Percentiles rank a stretch among this genome's conserved stretches.
phyloP scores from a whole-genome alignment of 2,888 invertebrate species.

The Microplitis deprimator region DNA sequence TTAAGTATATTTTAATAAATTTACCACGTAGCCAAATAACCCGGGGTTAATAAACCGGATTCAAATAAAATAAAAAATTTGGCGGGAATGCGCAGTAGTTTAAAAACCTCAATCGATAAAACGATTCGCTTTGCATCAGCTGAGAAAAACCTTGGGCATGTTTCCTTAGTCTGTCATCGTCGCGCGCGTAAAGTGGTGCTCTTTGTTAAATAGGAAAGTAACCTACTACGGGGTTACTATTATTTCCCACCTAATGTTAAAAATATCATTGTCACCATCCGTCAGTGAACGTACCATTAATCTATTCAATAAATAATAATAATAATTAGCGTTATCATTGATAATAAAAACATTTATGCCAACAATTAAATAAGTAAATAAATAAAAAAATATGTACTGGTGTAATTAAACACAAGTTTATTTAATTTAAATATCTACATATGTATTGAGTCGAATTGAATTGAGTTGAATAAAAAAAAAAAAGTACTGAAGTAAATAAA shows the following conservation, averaged over 20 bases:
- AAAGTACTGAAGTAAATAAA: not conserved
- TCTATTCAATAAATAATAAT: not conserved
- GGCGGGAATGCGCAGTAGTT: not conserved
- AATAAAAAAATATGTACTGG: not conserved
- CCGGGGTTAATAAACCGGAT: not conserved
- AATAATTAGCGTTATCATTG: not conserved
- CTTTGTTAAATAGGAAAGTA: slow-evolving; percentile 6
- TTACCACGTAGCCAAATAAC: not conserved
- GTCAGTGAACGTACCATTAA: not conserved
- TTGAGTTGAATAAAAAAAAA: not conserved
- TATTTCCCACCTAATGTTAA: slow-evolving; percentile 6
- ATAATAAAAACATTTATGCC: not conserved
- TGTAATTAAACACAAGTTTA: not conserved
- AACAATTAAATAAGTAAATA: not conserved
- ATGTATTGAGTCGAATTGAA: not conserved
- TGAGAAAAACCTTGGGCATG: slow-evolving; percentile 27
- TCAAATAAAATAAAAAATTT: slow-evolving; percentile 6
- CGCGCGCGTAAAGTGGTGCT: slow-evolving; percentile 35
- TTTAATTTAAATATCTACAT: not conserved
- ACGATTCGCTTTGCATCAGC: slow-evolving; percentile 21
- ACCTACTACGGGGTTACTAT: not conserved
- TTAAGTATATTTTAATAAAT: too few species aligned
- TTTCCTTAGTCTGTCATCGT: slow-evolving; percentile 41
- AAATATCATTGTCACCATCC: not conserved
- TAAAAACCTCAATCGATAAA: slow-evolving; percentile 29